phyloP scores from a whole-genome alignment of 1,140 invertebrate species.

The Achroia grisella region DNA sequence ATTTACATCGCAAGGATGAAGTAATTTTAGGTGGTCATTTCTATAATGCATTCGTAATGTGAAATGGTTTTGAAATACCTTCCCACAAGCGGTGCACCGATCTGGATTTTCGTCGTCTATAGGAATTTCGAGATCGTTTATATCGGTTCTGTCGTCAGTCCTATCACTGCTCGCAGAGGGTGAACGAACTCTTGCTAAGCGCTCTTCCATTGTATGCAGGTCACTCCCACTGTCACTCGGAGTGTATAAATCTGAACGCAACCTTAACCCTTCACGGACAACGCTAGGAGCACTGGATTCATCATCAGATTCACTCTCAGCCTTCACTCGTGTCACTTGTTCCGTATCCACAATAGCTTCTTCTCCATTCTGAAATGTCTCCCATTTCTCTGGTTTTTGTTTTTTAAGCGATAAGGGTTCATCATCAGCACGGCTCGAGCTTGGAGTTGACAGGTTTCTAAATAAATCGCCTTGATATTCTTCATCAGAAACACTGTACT shows the following conservation, averaged over 20 bases:
- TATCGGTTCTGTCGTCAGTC: conserved; percentile 73
- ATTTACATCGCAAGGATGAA: conserved; percentile 93
- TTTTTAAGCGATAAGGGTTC: conserved; percentile 78
- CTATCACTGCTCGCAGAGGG: conserved; percentile 74
- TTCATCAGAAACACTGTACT: conserved; percentile 77
- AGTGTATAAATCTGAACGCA: conserved; percentile 69
- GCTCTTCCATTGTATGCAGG: conserved; percentile 51
- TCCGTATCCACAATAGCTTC: conserved; percentile 52
- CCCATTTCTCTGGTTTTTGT: conserved; percentile 61
- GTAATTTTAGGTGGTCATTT: conserved; percentile 93
- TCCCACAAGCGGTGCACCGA: conserved; percentile 91
- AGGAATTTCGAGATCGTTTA: conserved; percentile 85
- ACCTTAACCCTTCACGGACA: conserved; percentile 59
- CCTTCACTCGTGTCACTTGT: conserved; percentile 51
- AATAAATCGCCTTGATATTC: conserved; percentile 71
- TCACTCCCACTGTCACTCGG: conserved; percentile 68
- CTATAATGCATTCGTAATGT: conserved; percentile 94
- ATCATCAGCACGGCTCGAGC: conserved; percentile 48
- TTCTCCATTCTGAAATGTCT: conserved; percentile 62
- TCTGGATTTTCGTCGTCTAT: conserved; percentile 86
- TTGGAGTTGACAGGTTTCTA: conserved; percentile 56
- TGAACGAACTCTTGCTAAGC: conserved; percentile 66
- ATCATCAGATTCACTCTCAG: conserved; percentile 64
- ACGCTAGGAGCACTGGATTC: conserved; percentile 62
- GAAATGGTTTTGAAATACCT: conserved; percentile 95